Base-by-base conservation (phyloP, 2,888 invertebrate species). In the Leptopilina myrica region DNA sequence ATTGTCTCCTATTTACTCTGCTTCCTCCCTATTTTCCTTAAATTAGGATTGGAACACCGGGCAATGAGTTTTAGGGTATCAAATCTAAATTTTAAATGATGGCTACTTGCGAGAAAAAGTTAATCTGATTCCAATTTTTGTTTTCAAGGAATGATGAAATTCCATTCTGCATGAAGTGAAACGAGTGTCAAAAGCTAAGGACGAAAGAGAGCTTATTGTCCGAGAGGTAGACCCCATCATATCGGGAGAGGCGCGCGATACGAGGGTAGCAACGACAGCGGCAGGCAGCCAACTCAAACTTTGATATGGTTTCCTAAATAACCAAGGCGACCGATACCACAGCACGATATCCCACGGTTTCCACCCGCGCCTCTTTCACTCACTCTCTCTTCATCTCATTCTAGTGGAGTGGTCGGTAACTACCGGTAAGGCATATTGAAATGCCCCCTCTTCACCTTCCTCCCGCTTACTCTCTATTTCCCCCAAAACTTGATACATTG, bases 231-330 rank as follows among this genome's bases (percentile, higher is more conserved):
- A 76, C 80, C 79, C 77, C 46, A 46, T 64, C 75, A 78, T 83
- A 84, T 83, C 81, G 81, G 76, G 64, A 76, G 78, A 76, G 77
- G 77, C 79, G 43, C 33, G 79, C 76, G 79, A 80, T 77, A 79
- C 79, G 79, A 80, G 79, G 80, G 79, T 83, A 84, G 49, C 81
- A 82, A 66, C 81, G 79, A 80, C 82, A 79, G 78, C 79, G 81
- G 85, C 84, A 88, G 86, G 84, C 87, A 87, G 87, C 86, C 88
- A 87, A 88, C 87, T 88, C 89, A 88, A 90, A 90, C 87, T 90
- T 90, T 89, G 89, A 89, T 89, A 90, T 88, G 89, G 90, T 89
- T 90, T 90, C 88, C 89, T 88, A 89, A 90, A 90, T 90, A 90
- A 90, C 90, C 90, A 88, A 89, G 89, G 88, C 88, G 87, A 89